Evolutionary conservation across 2,113 vertebrate genomes (phyloP), one percentile per base, ranked within the genome.

Genomic region (Dermatemys mawii): DNA sequence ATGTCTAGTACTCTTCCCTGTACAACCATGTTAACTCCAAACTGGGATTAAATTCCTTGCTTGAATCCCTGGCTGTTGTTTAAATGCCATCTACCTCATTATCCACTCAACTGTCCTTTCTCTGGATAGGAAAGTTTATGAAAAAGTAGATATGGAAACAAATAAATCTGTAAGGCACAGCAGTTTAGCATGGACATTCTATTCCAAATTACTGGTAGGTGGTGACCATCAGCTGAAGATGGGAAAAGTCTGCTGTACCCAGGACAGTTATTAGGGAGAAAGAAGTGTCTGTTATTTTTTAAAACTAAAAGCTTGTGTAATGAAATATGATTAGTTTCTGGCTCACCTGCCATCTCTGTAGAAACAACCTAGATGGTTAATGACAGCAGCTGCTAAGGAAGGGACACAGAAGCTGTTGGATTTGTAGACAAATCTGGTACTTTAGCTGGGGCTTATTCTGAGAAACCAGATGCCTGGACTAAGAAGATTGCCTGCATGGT

Each of bases 201-300:
- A 49, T 78, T 83, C 35, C 51, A 70, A 70, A 70, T 70, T 70
- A 89, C 78, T 91, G 78, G 87, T 82, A 95, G 93, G 63, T 46
- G 46, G 49, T 80, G 83, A 49, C 67, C 91, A 32, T 75, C 87
- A 92, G 4, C 27, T 85, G 11, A 94, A 90, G 92, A 94, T 19
- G 51, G 26, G 21, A 76, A 84, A 84, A 51, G 76, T 32, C 17
- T 79, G 11, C 32, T 93, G 17, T 50, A 70, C 32, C 63, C 53
- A 1, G 73, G 48, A 78, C 35, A 95, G 12, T 83, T 93, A 95
- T 60, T n/a, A 88, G 73, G 60, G n/a, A 84, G 85, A 97, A 94
- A 96, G 48, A 80, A 96, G 78, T 46, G 53, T 10, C 11, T 84
- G 8, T 79, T 89, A 46, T 92, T 75, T 90, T 96, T 93, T 32